These are phyloP conservation scores for Mormyrops attenuatus DNA, from an alignment of 2,797 vertebrate genomes.

Conservation along the genomic window DNA sequence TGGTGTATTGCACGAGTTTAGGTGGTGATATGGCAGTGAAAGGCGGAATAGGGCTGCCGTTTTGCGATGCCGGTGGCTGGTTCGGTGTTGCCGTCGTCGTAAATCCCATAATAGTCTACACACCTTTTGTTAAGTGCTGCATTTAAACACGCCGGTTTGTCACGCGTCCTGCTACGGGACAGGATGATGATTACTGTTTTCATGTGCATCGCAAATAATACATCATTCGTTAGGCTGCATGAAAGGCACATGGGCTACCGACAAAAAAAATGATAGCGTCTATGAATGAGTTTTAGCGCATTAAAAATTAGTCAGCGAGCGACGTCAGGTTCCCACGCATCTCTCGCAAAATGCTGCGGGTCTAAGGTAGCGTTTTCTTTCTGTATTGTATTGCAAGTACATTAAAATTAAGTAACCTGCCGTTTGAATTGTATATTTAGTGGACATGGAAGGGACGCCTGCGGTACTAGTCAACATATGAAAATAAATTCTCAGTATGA, in stretches of 20 bases:
- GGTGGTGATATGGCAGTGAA: not conserved
- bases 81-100: not conserved
- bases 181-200: not conserved
- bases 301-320: not conserved
- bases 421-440: not conserved
- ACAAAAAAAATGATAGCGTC: not conserved
- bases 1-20: not conserved
- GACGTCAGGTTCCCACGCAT: not conserved
- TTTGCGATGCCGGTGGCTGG: not conserved
- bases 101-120: not conserved
- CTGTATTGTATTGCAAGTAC: not conserved
- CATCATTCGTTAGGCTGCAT: not conserved
- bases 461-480: not conserved
- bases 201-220: not conserved
- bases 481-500: slow-evolving; percentile 10
- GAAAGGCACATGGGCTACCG: not conserved
- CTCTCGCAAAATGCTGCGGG: not conserved
- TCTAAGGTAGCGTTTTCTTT: not conserved
- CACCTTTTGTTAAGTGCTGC: not conserved
- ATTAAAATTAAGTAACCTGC: not conserved
- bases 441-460: not conserved
- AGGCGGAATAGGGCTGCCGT: not conserved
- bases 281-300: slow-evolving; percentile 8
- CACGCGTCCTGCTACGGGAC: not conserved
- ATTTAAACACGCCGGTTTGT: not conserved